These are phyloP conservation scores for Chelidonichthys spinosus DNA, from an alignment of 2,797 vertebrate genomes.

Conservation along the genomic window DNA sequence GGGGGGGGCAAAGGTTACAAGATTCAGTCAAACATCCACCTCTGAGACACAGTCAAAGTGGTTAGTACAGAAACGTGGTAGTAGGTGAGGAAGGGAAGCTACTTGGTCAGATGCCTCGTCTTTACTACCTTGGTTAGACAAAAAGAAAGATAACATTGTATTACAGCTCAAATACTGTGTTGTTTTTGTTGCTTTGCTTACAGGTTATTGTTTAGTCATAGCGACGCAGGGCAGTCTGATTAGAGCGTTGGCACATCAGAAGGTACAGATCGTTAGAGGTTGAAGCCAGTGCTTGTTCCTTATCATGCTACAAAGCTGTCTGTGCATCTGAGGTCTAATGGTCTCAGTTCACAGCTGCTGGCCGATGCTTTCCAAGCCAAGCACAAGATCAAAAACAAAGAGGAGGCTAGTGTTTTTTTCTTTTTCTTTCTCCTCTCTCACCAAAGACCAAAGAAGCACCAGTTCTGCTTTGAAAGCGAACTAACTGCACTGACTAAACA, in stretches of 20 bases:
- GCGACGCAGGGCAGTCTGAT: constrained; percentile 45
- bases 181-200: constrained; percentile 26
- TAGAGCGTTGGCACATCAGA: constrained; percentile 28
- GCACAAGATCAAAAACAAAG: constrained; percentile 34
- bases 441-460: constrained; percentile 32
- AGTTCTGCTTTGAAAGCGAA: constrained; percentile 53
- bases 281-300: constrained; percentile 60
- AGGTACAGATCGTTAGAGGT: constrained; percentile 46
- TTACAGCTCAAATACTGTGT: constrained; percentile 54
- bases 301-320: constrained; percentile 40
- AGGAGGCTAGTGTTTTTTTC: constrained; percentile 25
- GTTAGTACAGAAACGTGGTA: constrained; percentile 75
- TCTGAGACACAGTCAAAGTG: constrained; percentile 81
- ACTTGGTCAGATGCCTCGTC: constrained; percentile 40
- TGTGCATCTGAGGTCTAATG: constrained; percentile 56
- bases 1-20: constrained; percentile 69
- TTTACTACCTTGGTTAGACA: constrained; percentile 52
- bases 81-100: constrained; percentile 12
- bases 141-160: constrained; percentile 50
- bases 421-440: constrained; percentile 12
- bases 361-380: constrained; percentile 43
- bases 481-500: constrained; percentile 48
- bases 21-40: constrained; percentile 84
- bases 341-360: constrained; percentile 64
- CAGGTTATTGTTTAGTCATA: constrained; percentile 42